phyloP scores from a whole-genome alignment of 2,797 vertebrate species.

The Sebastes trivittatus region DNA sequence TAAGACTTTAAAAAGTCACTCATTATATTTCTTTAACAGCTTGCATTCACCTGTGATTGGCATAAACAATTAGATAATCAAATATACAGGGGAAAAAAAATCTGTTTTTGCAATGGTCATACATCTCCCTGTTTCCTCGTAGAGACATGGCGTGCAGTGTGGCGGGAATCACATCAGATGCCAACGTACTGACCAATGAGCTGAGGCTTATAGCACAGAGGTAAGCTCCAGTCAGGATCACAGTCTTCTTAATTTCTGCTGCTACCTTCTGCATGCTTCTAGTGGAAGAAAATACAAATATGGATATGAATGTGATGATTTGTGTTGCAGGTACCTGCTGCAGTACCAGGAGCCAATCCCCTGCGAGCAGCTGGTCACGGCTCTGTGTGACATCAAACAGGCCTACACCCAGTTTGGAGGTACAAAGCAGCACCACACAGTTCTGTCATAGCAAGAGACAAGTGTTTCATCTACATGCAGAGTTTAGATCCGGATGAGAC shows the following conservation, averaged over 20 bases:
- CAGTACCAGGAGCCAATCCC: constrained; percentile 96
- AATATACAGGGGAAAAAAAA: not conserved
- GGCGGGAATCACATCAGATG: constrained; percentile 94
- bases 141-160: constrained; percentile 97
- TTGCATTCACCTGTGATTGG: not conserved
- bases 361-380: constrained; percentile 93
- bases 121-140: constrained; percentile 5
- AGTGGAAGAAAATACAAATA: too few species aligned
- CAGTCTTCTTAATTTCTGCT: rapidly evolving
- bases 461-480: not conserved
- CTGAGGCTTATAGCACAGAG: constrained; percentile 93
- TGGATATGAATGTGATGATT: not conserved
- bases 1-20: not conserved
- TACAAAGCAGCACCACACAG: constrained; percentile 49
- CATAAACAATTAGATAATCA: not conserved
- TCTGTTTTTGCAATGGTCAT: not conserved
- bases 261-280: not conserved
- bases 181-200: constrained; percentile 94
- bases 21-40: not conserved
- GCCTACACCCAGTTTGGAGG: constrained; percentile 97
- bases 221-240: constrained; percentile 62
- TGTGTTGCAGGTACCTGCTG: constrained; percentile 85
- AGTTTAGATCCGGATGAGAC: not conserved
- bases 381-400: constrained; percentile 95
- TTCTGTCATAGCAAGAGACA: not conserved